These are phyloP conservation scores for Caracal caracal DNA, from an alignment of 2,113 vertebrate species.

Conservation along the genomic window DNA sequence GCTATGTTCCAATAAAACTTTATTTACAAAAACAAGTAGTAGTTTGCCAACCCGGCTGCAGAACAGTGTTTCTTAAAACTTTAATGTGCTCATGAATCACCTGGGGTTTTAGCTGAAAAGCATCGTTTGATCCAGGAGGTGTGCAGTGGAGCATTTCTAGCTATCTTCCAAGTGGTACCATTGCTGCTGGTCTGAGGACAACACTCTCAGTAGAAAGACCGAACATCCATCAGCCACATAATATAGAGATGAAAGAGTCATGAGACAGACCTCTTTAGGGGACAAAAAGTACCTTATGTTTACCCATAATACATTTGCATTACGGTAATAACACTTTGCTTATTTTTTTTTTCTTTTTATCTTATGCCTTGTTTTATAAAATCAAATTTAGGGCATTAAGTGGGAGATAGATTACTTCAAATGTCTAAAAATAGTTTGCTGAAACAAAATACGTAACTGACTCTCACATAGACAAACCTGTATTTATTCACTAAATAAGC, in stretches of 20 bases:
- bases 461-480: background rate
- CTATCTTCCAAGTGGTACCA: background rate
- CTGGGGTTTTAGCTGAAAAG: background rate
- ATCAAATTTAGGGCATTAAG: constrained; percentile 5
- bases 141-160: background rate
- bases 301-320: background rate
- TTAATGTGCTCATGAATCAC: background rate
- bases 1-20: background rate
- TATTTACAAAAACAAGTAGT: background rate
- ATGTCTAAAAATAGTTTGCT: constrained; percentile 48
- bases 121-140: background rate
- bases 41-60: background rate
- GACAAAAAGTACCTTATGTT: background rate
- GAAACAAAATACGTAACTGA: background rate
- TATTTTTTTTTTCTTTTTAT: background rate
- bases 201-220: background rate
- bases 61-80: background rate
- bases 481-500: constrained; percentile 14
- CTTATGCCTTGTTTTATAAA: background rate
- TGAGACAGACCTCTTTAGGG: background rate
- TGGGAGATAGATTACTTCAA: constrained; percentile 8
- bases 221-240: background rate
- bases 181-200: background rate
- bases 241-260: background rate
- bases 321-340: background rate